Evolutionary conservation across 2,888 invertebrate species (phyloP), one percentile per base, ranked within the genome.

Genomic region (Lasioglossum vierecki): DNA sequence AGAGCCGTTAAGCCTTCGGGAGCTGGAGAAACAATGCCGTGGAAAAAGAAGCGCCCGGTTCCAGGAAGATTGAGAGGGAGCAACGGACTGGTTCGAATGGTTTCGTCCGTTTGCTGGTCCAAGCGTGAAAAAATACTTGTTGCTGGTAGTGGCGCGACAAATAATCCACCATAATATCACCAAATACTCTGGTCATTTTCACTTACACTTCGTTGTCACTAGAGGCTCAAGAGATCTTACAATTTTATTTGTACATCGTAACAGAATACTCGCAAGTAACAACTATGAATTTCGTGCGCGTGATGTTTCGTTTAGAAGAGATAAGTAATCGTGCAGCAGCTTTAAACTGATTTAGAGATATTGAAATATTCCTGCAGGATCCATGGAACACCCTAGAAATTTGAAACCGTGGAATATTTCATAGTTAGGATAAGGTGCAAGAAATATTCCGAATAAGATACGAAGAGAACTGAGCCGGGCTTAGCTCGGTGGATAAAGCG

Each of bases 1-100:
- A 90, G 85, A 88, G 86, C 87, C 89, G 92, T 91, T 92, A 91
- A 86, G 88, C 84, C 87, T 83, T 87, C 84, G 83, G 72, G 83
- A 70, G 79, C 76, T 66, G 71, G 82, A 84, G 86, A 88, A 86
- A 90, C 82, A 90, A 82, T 84, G 86, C 75, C 11, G 73, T 57
- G 75, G 39, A 39, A 72, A 73, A 82, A 39, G 80, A 44, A 72
- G 63, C 66, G 66, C 30, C 66, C 49, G 66, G 60, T 41, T 41
- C 35, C 63, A 60, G 73, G n/a, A 81, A 78, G 80, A 83, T 86
- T 70, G 77, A 80, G 79, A 66, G 57, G 70, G 44, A 72, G 39
- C 74, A 22, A 71, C 75, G 77, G 49, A 39, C 22, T 2, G 39
- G 57, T 30, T 18, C 66, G 30, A 35, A 66, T 39, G 76, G 66